Conservation (phyloP, 2,113 vertebrate genomes). For the Sceloporus undulatus region DNA sequence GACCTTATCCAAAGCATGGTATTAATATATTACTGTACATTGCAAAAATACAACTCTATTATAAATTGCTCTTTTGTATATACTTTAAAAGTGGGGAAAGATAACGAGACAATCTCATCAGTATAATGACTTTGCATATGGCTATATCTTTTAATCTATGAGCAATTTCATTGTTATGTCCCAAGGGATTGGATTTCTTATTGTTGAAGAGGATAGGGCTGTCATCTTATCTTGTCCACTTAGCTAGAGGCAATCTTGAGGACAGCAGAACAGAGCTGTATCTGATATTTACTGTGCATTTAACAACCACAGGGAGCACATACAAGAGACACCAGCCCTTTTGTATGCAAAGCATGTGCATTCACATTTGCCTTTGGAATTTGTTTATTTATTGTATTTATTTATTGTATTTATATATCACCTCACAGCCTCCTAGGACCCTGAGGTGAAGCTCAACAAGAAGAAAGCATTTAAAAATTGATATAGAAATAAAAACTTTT, state of each 20-base stretch:
- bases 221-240: neutral
- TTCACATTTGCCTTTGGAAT: neutral
- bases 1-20: neutral
- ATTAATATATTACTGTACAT: neutral
- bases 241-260: neutral
- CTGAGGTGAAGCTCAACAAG: too few relatives aligned
- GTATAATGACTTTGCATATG: neutral
- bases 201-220: neutral
- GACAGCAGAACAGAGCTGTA: neutral
- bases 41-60: conserved; percentile 4
- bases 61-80: neutral
- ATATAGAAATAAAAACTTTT: too few relatives aligned
- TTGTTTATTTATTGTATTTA: too few relatives aligned
- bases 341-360: neutral
- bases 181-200: neutral
- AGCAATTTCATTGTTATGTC: conserved; percentile 5
- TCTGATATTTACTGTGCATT: neutral
- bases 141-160: neutral
- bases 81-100: neutral
- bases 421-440: too few relatives aligned
- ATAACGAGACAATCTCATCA: neutral
- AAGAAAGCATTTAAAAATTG: too few relatives aligned
- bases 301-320: neutral
- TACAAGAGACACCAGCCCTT: neutral
- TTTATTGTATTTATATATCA: too few relatives aligned